Conservation (phyloP, 2,888 invertebrate species). For the Lycia hirtaria region DNA sequence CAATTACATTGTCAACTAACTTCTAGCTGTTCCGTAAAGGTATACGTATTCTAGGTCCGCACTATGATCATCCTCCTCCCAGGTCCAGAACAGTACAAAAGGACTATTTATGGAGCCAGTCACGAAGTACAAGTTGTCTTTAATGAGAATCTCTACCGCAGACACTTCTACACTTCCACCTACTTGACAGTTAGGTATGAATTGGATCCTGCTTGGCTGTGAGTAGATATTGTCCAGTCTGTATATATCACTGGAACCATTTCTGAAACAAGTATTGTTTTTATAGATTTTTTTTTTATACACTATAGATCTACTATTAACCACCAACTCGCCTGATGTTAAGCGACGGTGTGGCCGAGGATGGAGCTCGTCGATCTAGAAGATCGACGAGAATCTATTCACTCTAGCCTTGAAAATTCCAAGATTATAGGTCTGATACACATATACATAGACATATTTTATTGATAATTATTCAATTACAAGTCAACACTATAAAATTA, state of each 20-base stretch:
- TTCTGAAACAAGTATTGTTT: slow-evolving; percentile 57
- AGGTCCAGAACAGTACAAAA: slow-evolving; percentile 54
- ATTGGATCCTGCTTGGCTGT: slow-evolving; percentile 56
- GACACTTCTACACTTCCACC: slow-evolving; percentile 69
- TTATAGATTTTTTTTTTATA: no score
- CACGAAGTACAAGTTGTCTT: slow-evolving; percentile 46
- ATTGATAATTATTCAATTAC: no score
- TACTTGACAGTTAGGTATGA: slow-evolving; percentile 65
- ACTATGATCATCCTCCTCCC: slow-evolving; percentile 12
- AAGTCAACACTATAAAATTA: no score
- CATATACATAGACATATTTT: no score
- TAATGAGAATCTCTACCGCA: slow-evolving; percentile 64
- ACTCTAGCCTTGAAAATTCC: no score
- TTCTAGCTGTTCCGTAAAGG: no score
- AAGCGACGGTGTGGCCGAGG: no score
- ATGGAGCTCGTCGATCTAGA: no score
- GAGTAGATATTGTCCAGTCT: slow-evolving; percentile 45
- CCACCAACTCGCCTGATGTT: no score
- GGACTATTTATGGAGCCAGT: slow-evolving; percentile 61
- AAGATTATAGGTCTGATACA: no score
- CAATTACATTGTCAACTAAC: slow-evolving; percentile 14
- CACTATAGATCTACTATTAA: no score
- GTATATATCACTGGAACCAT: slow-evolving; percentile 70
- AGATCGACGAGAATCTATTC: no score
- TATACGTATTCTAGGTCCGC: slow-evolving; percentile 9